phyloP scores from a whole-genome alignment of 2,888 invertebrate genomes.

The Macrosiphum euphorbiae region DNA sequence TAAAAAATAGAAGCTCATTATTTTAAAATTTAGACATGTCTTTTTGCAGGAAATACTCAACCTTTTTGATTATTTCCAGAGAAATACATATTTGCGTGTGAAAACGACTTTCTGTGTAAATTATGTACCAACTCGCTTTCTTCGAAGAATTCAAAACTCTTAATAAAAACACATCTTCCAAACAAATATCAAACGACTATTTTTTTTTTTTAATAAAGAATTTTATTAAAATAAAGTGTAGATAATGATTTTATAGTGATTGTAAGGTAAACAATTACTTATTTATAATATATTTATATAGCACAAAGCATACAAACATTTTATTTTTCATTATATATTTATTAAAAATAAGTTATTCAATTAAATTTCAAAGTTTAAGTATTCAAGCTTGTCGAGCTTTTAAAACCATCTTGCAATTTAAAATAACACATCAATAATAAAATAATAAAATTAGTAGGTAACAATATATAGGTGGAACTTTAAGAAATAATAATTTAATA shows the following conservation, averaged over 20 bases:
- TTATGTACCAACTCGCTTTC: not conserved
- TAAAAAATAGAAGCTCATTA: not conserved
- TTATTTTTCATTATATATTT: not conserved
- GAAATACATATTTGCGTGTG: constrained; percentile 34
- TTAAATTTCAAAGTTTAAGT: not conserved
- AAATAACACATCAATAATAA: not conserved
- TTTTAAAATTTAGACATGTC: not conserved
- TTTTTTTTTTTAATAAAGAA: not conserved
- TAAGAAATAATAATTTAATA: constrained; percentile 8
- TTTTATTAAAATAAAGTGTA: not conserved
- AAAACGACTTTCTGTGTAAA: constrained; percentile 37
- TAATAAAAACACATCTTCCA: constrained; percentile 14
- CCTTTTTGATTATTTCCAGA: not conserved
- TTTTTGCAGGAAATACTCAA: not conserved
- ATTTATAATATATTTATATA: not conserved
- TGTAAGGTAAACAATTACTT: not conserved
- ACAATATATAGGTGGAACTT: not conserved
- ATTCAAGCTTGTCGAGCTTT: not conserved
- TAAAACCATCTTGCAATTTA: not conserved
- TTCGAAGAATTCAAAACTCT: not conserved
- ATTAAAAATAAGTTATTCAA: not conserved
- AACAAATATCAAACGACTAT: not conserved
- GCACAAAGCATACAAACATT: not conserved
- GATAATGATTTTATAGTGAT: not conserved
- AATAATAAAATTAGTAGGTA: not conserved